These are phyloP conservation scores for Phoronis australis DNA, from an alignment of 2,888 invertebrate species.

Conservation along the genomic window DNA sequence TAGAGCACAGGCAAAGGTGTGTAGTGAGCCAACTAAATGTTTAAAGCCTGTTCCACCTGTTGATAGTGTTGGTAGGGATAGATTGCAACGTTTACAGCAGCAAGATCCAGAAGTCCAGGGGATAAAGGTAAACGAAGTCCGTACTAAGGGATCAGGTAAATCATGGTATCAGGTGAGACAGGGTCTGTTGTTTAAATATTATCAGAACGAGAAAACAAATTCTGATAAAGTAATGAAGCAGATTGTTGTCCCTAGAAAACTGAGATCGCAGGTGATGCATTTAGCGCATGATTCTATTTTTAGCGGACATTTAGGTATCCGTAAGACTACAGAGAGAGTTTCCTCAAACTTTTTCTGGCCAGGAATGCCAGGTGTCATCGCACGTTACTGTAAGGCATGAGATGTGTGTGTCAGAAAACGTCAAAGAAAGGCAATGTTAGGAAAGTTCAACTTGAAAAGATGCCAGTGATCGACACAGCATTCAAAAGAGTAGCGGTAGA, in stretches of 20 bases:
- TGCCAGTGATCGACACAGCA: constrained; percentile 16
- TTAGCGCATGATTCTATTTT: constrained; percentile 12
- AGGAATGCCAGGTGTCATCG: constrained; percentile 10
- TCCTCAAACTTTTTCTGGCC: constrained; percentile 18
- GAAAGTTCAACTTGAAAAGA: constrained; percentile 11
- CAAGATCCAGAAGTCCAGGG: too few relatives aligned
- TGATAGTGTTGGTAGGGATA: too few relatives aligned
- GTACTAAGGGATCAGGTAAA: too few relatives aligned
- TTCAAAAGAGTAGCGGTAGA: constrained; percentile 20
- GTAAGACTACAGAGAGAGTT: constrained; percentile 7
- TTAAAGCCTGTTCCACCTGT: too few relatives aligned
- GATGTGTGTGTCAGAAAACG: constrained; percentile 17
- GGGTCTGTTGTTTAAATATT: background rate
- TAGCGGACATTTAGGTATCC: constrained; percentile 12
- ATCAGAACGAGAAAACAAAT: background rate
- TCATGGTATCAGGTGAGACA: too few relatives aligned
- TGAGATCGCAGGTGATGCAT: constrained; percentile 6
- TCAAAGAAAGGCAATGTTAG: constrained; percentile 10
- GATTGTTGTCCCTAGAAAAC: constrained; percentile 10
- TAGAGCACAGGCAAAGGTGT: background rate
- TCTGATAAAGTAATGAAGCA: constrained; percentile 3
- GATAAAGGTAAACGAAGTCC: too few relatives aligned
- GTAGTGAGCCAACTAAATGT: too few relatives aligned
- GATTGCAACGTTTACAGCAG: too few relatives aligned
- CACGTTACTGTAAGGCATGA: constrained; percentile 16